A percentile compares a stretch with the other conserved stretches of the same genome.
phyloP scores from a whole-genome alignment of 1,140 invertebrate genomes.

The Coptotermes formosanus region DNA sequence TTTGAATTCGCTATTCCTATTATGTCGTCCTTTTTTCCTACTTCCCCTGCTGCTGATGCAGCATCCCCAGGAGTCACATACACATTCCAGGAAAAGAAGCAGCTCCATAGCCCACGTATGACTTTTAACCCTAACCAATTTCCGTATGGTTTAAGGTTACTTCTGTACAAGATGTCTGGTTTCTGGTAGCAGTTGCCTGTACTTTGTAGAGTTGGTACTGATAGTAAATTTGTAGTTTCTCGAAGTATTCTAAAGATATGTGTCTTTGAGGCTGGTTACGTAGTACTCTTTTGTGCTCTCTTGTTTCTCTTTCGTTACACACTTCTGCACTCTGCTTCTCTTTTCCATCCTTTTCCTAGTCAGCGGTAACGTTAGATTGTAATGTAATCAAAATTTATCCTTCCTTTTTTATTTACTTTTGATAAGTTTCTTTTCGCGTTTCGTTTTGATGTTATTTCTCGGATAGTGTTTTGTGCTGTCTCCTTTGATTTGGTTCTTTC shows the following conservation, averaged over 20 bases:
- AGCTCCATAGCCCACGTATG: background rate
- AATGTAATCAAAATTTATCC: background rate
- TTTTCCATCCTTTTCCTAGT: background rate
- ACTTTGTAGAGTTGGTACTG: background rate
- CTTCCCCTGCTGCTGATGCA: background rate
- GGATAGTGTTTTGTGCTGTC: background rate
- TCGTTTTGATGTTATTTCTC: background rate
- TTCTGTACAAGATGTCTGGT: background rate
- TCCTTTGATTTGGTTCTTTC: background rate
- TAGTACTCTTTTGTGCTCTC: background rate
- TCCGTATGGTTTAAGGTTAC: constrained; percentile 5
- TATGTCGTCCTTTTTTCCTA: background rate
- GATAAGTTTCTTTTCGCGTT: background rate
- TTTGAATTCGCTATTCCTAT: background rate
- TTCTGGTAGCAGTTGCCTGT: background rate
- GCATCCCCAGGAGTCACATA: background rate
- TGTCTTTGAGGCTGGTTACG: background rate
- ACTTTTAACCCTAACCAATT: background rate
- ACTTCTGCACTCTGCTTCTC: background rate
- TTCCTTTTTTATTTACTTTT: background rate
- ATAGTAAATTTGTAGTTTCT: background rate
- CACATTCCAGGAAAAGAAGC: background rate
- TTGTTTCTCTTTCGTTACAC: background rate
- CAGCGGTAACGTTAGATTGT: background rate
- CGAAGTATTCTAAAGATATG: background rate